phyloP scores from a whole-genome alignment of 2,888 invertebrate genomes.

The Trisateles emortualis region DNA sequence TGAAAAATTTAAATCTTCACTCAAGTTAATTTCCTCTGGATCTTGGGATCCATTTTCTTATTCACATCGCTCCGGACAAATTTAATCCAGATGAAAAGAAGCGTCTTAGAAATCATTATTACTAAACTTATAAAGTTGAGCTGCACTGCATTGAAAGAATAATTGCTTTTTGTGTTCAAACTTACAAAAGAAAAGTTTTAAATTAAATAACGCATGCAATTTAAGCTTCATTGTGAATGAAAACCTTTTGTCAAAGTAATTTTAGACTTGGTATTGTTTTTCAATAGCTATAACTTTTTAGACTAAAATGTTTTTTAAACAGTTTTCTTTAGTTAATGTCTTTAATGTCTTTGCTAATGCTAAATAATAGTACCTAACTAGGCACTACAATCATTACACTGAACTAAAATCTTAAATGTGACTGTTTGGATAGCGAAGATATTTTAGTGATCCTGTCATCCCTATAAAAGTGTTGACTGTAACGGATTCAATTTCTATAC shows the following conservation, averaged over 20 bases:
- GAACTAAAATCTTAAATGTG: no score
- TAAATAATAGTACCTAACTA: no score
- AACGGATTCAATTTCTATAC: no score
- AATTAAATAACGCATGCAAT: conserved; percentile 9
- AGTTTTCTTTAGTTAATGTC: no score
- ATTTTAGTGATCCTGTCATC: no score
- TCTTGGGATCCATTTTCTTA: conserved; percentile 71
- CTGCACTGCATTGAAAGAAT: conserved; percentile 17
- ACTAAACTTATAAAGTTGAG: conserved; percentile 30
- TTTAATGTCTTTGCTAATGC: no score
- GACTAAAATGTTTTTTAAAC: neutral
- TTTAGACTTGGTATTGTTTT: neutral
- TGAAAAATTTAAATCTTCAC: conserved; percentile 82
- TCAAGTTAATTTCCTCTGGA: conserved; percentile 79
- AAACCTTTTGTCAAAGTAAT: conserved; percentile 1
- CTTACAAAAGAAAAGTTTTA: conserved; percentile 15
- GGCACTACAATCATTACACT: no score
- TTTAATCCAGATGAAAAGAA: conserved; percentile 63
- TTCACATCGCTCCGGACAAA: conserved; percentile 68
- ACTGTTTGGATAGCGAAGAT: no score
- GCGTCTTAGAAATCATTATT: conserved; percentile 47
- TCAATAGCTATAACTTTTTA: neutral
- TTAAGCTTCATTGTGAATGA: neutral
- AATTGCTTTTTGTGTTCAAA: conserved; percentile 16
- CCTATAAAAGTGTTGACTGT: no score